These are phyloP conservation scores for Nomada ferruginata DNA, from an alignment of 2,888 invertebrate genomes.

Conservation along the genomic window DNA sequence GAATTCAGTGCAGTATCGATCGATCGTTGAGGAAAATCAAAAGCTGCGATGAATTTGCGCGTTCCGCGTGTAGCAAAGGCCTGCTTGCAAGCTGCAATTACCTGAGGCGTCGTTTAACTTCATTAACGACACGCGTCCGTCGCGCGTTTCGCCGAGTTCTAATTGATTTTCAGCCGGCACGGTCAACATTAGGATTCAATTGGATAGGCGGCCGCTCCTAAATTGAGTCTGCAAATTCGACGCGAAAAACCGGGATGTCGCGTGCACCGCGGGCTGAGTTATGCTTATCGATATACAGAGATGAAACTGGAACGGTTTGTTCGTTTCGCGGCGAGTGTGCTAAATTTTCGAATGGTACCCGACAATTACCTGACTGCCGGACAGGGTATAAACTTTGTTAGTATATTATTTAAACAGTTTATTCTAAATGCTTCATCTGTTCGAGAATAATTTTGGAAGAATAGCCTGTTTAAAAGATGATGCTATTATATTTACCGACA, in stretches of 20 bases:
- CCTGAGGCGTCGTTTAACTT: conserved; percentile 58
- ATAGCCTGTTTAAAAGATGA: too few relatives aligned
- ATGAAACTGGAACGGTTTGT: neutral
- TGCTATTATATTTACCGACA: too few relatives aligned
- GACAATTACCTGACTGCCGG: neutral
- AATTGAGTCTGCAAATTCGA: conserved; percentile 48
- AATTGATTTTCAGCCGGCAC: conserved; percentile 55
- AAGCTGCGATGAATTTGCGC: conserved; percentile 8
- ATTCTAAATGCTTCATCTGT: neutral
- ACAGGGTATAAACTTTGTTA: neutral
- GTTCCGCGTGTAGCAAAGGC: conserved; percentile 5
- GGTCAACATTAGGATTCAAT: conserved; percentile 57
- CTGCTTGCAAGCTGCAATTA: conserved; percentile 42
- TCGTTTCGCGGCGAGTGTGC: neutral
- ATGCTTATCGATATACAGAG: conserved; percentile 28
- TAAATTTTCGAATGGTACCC: neutral
- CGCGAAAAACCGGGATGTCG: conserved; percentile 33
- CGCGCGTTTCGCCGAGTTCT: conserved; percentile 48
- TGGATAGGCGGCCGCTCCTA: conserved; percentile 35
- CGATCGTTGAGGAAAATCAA: neutral
- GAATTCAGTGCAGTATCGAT: neutral
- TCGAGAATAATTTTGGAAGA: neutral
- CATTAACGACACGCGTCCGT: conserved; percentile 40
- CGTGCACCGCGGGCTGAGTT: neutral
- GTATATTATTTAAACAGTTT: neutral